Evolutionary conservation across 2,797 vertebrate genomes (phyloP).

Genomic region (Vespertilio murinus): DNA sequence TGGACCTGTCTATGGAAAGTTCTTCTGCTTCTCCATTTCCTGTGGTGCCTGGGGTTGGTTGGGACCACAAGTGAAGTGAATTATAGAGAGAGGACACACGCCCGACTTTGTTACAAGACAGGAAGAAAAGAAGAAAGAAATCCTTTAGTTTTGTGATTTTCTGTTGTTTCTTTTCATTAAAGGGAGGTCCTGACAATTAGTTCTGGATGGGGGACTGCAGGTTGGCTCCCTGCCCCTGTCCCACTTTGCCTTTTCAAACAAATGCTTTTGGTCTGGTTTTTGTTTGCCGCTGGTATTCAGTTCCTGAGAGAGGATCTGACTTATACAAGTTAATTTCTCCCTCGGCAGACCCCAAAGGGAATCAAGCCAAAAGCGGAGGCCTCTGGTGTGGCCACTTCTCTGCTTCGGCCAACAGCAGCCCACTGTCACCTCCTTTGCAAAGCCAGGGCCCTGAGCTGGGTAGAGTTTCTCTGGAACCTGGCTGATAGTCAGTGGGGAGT

Average conservation of each 20-base stretch:
- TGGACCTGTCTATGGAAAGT: constrained; percentile 82
- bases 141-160: constrained; percentile 1
- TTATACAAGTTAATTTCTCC: background rate
- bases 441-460: background rate
- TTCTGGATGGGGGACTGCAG: background rate
- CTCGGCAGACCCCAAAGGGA: background rate
- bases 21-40: constrained; percentile 72
- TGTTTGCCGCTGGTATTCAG: background rate
- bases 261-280: constrained; percentile 31
- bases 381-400: background rate
- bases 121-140: background rate
- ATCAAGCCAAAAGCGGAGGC: background rate
- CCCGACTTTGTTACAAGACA: constrained; percentile 67
- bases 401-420: background rate
- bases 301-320: constrained; percentile 52
- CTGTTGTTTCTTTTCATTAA: constrained; percentile 24
- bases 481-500: background rate
- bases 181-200: background rate
- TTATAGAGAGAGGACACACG: constrained; percentile 34
- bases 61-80: constrained; percentile 40
- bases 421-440: background rate
- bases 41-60: constrained; percentile 52
- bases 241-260: background rate
- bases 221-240: background rate
- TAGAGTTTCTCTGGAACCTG: background rate